phyloP scores from a whole-genome alignment of 1,140 invertebrate genomes.

The Tribolium madens region DNA sequence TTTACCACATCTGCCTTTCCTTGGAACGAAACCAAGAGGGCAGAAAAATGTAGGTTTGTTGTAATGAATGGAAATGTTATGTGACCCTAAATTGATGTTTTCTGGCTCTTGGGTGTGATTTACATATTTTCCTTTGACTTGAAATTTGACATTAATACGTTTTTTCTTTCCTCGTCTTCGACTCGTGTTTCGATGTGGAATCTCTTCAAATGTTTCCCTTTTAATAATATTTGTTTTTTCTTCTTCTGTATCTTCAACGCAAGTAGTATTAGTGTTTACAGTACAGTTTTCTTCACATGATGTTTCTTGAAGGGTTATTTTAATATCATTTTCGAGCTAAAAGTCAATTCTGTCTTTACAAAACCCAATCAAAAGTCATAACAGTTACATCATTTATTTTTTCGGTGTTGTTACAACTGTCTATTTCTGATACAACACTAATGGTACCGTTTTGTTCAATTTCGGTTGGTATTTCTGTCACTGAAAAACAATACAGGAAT shows the following conservation, averaged over 20 bases:
- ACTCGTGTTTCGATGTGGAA: constrained; percentile 46
- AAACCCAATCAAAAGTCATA: constrained; percentile 6
- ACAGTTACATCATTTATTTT: constrained; percentile 48
- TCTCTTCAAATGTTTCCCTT: constrained; percentile 45
- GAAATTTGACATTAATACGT: constrained; percentile 57
- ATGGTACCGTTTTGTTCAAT: constrained; percentile 55
- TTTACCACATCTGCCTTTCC: constrained; percentile 62
- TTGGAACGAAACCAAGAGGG: constrained; percentile 57
- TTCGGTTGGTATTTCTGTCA: constrained; percentile 56
- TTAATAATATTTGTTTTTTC: constrained; percentile 59
- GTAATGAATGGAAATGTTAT: constrained; percentile 53
- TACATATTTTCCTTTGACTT: constrained; percentile 50
- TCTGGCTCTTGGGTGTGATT: constrained; percentile 34
- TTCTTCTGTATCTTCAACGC: constrained; percentile 57
- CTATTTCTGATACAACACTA: constrained; percentile 48
- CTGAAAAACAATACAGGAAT: constrained; percentile 43
- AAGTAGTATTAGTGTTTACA: constrained; percentile 61
- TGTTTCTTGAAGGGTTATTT: constrained; percentile 46
- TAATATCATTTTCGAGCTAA: constrained; percentile 56
- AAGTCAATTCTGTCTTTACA: constrained; percentile 30
- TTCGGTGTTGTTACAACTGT: constrained; percentile 52
- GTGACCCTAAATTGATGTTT: constrained; percentile 28
- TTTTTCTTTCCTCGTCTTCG: constrained; percentile 48
- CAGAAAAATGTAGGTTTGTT: constrained; percentile 55
- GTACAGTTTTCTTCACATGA: constrained; percentile 54